Evolutionary conservation across 2,113 vertebrate species (phyloP), one percentile per base, ranked within the genome.

Genomic region (Thalassarche chlororhynchos): DNA sequence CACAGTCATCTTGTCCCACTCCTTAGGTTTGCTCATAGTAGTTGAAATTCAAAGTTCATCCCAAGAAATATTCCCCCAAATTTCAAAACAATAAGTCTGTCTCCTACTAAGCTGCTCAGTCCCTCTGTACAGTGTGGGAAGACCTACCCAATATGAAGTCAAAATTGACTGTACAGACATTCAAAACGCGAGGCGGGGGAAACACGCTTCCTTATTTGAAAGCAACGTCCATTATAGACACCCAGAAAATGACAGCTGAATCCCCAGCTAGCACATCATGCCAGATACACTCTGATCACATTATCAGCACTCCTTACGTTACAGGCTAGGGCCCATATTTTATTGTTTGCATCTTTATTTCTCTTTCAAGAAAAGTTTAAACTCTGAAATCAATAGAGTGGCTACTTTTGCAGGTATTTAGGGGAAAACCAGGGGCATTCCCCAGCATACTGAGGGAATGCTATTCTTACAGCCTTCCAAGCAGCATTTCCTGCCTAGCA

Each of bases 161-260:
- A 76, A 62, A 89, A 75, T 1, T 21, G 17, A 74, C 25, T 26
- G 31, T 7, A 60, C 5, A 42, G 7, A 20, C 10, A 32, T 57
- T 70, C 69, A 44, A 46, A 84, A 49, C 2, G 0, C 0, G 0
- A 81, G 13, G 18, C 2, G 3, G 20, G n/a, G 23, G 32, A 64
- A 85, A 79, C 21, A 65, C 0, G 0, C 9, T 20, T 47, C 12
- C 52, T 66, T 31, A 64, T 55, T 29, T 17, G 10, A 85, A 47
- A 75, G 32, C 19, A 32, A 17, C 1, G 0, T 8, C 82, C 2
- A 3, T 24, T 38, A 77, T 0, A 58, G 21, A 64, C 32, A 54
- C 51, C 4, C 4, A 34, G 18, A 77, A 89, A 87, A 54, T 0
- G 2, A 66, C 19, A 61, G 29, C 18, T 36, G 20, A 74, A 57